phyloP scores from a whole-genome alignment of 2,797 vertebrate genomes.

The Thaleichthys pacificus region DNA sequence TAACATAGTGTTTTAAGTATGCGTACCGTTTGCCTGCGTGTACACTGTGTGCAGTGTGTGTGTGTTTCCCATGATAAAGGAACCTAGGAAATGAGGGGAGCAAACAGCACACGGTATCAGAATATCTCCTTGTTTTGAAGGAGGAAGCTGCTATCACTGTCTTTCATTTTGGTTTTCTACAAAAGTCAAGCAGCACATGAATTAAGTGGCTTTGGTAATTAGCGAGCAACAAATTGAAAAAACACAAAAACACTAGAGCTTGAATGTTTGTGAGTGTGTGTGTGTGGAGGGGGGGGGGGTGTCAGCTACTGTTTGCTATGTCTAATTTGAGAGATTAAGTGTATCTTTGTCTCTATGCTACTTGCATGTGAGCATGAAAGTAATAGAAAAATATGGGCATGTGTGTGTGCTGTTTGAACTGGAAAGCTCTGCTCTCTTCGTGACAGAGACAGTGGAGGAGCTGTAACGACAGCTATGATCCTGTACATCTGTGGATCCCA shows the following conservation, averaged over 20 bases:
- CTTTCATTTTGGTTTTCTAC: slow-evolving; percentile 17
- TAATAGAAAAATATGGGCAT: neutral
- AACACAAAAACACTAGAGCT: slow-evolving; percentile 44
- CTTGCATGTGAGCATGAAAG: neutral
- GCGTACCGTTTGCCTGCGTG: slow-evolving; percentile 13
- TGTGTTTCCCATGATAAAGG: slow-evolving; percentile 22
- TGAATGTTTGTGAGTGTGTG: slow-evolving; percentile 38
- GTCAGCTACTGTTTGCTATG: neutral
- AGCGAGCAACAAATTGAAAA: slow-evolving; percentile 48
- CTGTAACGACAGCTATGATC: slow-evolving; percentile 85
- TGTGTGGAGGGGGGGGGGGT: slow-evolving; percentile 5
- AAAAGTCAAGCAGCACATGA: slow-evolving; percentile 41
- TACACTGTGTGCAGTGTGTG: neutral
- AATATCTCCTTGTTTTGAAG: slow-evolving; percentile 35
- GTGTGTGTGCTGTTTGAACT: slow-evolving; percentile 4
- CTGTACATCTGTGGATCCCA: slow-evolving; percentile 83
- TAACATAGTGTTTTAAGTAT: slow-evolving; percentile 54
- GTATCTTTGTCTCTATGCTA: neutral
- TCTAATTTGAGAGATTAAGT: neutral
- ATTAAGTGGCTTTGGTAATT: slow-evolving; percentile 52
- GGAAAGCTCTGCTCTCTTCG: slow-evolving; percentile 51
- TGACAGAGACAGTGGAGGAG: slow-evolving; percentile 69
- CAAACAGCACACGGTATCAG: slow-evolving; percentile 30
- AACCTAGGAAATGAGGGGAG: slow-evolving; percentile 26
- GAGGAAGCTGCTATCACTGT: slow-evolving; percentile 3